Evolutionary conservation across 2,888 invertebrate genomes (phyloP), one percentile per base, ranked within the genome.

Genomic region (Drosophila birchii): DNA sequence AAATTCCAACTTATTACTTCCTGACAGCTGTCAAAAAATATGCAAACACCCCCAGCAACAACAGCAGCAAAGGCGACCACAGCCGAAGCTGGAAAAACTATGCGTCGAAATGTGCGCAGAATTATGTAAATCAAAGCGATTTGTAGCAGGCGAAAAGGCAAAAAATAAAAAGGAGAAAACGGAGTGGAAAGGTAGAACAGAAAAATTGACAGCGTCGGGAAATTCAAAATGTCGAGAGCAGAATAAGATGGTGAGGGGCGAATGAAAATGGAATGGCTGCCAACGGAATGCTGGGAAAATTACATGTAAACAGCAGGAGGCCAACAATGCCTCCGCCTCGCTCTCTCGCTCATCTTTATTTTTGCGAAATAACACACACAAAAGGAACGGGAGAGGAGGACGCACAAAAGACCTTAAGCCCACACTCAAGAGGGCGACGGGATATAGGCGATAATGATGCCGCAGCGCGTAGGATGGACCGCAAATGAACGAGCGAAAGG

Each of bases 21-120:
- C 87, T 90, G 90, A 90, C 91, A 91, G 90, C 90, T 90, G 90
- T 90, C 90, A 90, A 88, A 90, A 84, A 90, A 90, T 87, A 86
- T 83, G 84, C 88, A 89, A 89, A 90, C 88, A 89, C 63, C 81
- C 78, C 67, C 72, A 72, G 69, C 71, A 75, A 72, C 76, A 69
- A 59, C 56, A 74, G 44, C 47, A 32, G n/a, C 29, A 20, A 60
- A 23, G 44, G 49, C 41, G 45, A 47, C 29, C 49, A 55, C 66
- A 53, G 51, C 51, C 20, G 54, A 51, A 51, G 51, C 51, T 36
- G 51, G 79, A 71, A 76, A 76, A 84, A 87, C 84, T 87, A 84
- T 84, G 82, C 86, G 78, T 80, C 78, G 86, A 76, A 85, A 80
- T 82, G 82, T 86, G 80, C 80, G 79, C 84, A 86, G 85, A 80